Percentiles rank a stretch among this genome's conserved stretches.
These are phyloP conservation scores for Macaca nemestrina DNA, from an alignment of 2,113 vertebrate genomes.

Conservation along the genomic window DNA sequence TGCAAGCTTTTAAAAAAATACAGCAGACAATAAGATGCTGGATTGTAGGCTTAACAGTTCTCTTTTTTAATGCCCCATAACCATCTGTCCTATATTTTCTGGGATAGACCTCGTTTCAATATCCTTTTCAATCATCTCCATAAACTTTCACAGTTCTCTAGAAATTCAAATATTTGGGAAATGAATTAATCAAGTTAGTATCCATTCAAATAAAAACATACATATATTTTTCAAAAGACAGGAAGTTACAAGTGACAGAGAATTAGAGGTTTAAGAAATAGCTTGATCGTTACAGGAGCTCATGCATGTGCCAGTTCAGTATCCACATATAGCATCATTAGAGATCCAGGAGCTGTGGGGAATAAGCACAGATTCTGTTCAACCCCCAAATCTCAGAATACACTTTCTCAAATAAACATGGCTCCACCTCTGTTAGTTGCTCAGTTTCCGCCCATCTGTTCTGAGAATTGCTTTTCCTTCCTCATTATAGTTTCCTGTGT, in stretches of 20 bases:
- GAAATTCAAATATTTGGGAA: constrained; percentile 47
- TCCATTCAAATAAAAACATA: constrained; percentile 15
- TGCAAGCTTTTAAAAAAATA: constrained; percentile 53
- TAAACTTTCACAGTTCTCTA: constrained; percentile 11
- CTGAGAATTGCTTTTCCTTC: constrained; percentile 71
- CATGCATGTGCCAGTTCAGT: not conserved
- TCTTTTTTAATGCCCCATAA: constrained; percentile 10
- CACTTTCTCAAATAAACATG: constrained; percentile 3
- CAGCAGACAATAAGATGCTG: constrained; percentile 34
- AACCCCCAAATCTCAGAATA: not conserved
- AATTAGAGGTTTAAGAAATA: not conserved
- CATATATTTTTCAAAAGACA: not conserved
- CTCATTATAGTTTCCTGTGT: constrained; percentile 23
- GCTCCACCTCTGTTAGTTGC: not conserved
- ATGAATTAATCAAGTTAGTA: constrained; percentile 22
- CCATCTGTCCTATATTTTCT: constrained; percentile 61
- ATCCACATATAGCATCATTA: not conserved
- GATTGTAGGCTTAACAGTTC: constrained; percentile 11
- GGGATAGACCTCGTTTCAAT: constrained; percentile 46
- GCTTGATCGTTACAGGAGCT: not conserved
- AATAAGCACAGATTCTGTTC: not conserved
- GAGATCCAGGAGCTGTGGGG: not conserved
- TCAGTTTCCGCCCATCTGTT: constrained; percentile 68
- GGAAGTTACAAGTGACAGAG: constrained; percentile 19
- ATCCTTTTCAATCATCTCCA: constrained; percentile 30